A percentile compares a stretch with the other conserved stretches of the same genome.
Evolutionary conservation across 2,888 invertebrate species (phyloP).

Genomic region (Drosophila subquinaria): DNA sequence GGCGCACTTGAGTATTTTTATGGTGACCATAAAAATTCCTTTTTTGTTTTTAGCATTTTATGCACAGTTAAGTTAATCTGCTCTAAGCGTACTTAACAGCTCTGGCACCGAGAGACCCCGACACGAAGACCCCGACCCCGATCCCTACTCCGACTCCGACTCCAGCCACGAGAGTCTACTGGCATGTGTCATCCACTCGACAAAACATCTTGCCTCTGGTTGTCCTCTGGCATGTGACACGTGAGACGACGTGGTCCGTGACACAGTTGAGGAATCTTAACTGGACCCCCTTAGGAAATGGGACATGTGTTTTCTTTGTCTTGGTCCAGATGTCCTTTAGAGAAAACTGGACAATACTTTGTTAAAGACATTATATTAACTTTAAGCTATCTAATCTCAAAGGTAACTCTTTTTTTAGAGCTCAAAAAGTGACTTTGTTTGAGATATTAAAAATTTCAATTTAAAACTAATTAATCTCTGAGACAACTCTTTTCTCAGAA

Average conservation of each 20-base stretch:
- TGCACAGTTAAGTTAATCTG: constrained; percentile 80
- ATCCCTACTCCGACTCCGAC: constrained; percentile 8
- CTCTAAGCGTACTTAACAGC: constrained; percentile 75
- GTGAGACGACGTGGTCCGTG: constrained; percentile 70
- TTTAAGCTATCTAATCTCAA: neutral
- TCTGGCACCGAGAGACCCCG: constrained; percentile 36
- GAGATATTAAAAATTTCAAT: neutral
- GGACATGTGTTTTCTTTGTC: constrained; percentile 46
- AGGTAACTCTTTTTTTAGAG: too few relatives aligned
- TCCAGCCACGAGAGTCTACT: constrained; percentile 35
- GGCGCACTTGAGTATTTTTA: constrained; percentile 72
- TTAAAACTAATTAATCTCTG: neutral
- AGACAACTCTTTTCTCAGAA: too few relatives aligned
- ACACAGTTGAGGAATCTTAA: constrained; percentile 50
- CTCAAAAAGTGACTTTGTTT: neutral
- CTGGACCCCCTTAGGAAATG: constrained; percentile 60
- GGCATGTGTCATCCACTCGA: constrained; percentile 77
- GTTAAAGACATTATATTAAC: neutral
- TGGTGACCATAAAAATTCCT: constrained; percentile 67
- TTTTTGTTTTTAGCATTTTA: constrained; percentile 71
- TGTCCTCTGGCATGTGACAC: constrained; percentile 61
- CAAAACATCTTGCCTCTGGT: constrained; percentile 35
- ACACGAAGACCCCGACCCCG: constrained; percentile 22
- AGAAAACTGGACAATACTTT: constrained; percentile 6
- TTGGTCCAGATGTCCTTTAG: constrained; percentile 32